Conservation (phyloP, 2,113 vertebrate species). For the Hepsetus odoe region DNA sequence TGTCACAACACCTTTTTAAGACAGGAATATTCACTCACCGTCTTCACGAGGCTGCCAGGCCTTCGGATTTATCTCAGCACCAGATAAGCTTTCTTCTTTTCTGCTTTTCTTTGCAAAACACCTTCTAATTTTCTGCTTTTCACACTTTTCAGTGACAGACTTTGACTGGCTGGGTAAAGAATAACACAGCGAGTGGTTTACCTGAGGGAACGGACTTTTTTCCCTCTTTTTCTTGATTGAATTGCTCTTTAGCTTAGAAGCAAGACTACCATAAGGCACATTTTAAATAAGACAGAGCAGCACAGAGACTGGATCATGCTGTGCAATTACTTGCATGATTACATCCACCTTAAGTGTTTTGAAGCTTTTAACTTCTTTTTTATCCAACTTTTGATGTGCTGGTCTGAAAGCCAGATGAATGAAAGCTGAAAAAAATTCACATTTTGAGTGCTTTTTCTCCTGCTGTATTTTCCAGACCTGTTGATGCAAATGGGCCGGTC, state of each 20-base stretch:
- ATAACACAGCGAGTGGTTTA: not conserved
- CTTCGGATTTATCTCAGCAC: not conserved
- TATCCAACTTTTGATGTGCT: not conserved
- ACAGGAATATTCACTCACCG: too few species aligned
- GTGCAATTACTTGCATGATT: not conserved
- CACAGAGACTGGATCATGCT: not conserved
- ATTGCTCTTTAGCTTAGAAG: not conserved
- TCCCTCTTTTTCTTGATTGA: not conserved
- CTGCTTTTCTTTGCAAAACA: not conserved
- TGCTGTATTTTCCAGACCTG: not conserved
- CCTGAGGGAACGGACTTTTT: too few species aligned
- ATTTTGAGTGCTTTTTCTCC: not conserved
- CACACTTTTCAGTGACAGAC: not conserved
- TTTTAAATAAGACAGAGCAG: not conserved
- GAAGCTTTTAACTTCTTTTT: conserved; percentile 4
- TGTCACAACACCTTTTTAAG: too few species aligned
- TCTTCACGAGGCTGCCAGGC: too few species aligned
- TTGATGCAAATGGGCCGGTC: not conserved
- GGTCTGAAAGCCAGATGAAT: not conserved
- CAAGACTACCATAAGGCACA: not conserved
- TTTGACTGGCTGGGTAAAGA: not conserved
- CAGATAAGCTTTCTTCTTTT: not conserved
- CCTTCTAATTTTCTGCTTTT: not conserved
- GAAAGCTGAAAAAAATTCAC: not conserved
- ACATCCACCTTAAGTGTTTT: conserved; percentile 19